Base-by-base conservation (phyloP, 1,140 invertebrate genomes). In the Helicoverpa zea region DNA sequence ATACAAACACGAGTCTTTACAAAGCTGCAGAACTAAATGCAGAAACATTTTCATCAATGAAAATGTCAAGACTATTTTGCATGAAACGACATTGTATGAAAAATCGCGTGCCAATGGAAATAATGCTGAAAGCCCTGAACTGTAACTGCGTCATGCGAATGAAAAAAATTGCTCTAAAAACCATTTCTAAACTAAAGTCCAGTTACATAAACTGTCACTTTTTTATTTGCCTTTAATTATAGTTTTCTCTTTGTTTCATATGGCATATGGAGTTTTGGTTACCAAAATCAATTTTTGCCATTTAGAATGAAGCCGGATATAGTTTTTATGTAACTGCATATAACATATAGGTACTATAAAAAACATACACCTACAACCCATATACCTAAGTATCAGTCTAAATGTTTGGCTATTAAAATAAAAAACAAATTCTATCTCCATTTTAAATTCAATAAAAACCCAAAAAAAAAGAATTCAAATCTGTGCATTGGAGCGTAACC, bases 51-150 rank as follows among this genome's bases (percentile, higher is more conserved):
- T 47, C 47, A 72, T 72, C 49, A 52, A 72, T 30, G 68, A 29
- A 72, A 47, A 11, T 30, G 14, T 66, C 63, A 66, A 52, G 18
- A 18, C 68, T 4, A 47, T 10, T 43, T 66, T 16, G 13, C 68
- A 54, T 52, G 43, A 23, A 72, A 54, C n/a, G n/a, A 18, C 3
- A 54, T 16, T 16, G 3, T 14, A 35, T 13, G 63, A 35, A 54
- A 72, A 72, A 72, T 72, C 68, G 68, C 49, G 68, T 61, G 59
- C 54, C 54, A 29, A 61, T 61, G 35, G 59, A 30, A 61, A 61
- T 61, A 61, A 61, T 61, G 23, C 59, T 30, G 18, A 23, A 30
- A 14, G 47, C 49, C 2, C 54, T 58, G n/a, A 72, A 52, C 30
- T 72, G 52, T 14, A 30, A 72, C 18, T 72, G 18, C 54, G 54